A percentile compares a stretch with the other conserved stretches of the same genome.
Evolutionary conservation across 2,888 invertebrate species (phyloP).

Genomic region (Piscicola geometra): DNA sequence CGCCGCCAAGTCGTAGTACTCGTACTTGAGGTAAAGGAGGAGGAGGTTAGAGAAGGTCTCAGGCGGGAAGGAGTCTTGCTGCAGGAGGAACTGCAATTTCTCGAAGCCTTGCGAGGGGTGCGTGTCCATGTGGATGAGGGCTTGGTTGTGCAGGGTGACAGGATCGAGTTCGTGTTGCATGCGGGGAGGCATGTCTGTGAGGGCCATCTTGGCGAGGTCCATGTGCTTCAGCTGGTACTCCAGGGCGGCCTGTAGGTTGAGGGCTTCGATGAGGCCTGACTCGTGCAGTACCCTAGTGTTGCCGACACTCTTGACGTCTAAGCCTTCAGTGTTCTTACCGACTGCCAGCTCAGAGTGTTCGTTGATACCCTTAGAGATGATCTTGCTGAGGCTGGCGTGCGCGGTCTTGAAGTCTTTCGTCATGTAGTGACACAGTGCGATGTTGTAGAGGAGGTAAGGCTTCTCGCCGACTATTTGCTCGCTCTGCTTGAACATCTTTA

Average conservation of each 20-base stretch:
- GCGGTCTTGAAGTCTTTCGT: conserved; percentile 87
- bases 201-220: conserved; percentile 69
- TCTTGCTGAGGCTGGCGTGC: conserved; percentile 85
- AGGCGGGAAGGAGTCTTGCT: conserved; percentile 91
- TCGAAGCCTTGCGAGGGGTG: conserved; percentile 89
- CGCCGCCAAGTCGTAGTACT: conserved; percentile 93
- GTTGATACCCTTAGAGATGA: conserved; percentile 70
- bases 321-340: conserved; percentile 85
- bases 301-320: conserved; percentile 82
- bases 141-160: conserved; percentile 93
- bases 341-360: conserved; percentile 73
- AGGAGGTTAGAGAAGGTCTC: conserved; percentile 95
- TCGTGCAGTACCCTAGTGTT: conserved; percentile 88
- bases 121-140: conserved; percentile 79
- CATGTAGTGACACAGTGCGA: conserved; percentile 88
- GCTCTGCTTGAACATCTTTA: conserved; percentile 80
- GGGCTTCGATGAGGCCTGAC: conserved; percentile 93
- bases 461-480: conserved; percentile 63
- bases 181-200: conserved; percentile 64
- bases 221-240: conserved; percentile 87
- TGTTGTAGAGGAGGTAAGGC: conserved; percentile 82
- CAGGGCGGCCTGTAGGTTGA: conserved; percentile 95
- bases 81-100: conserved; percentile 83
- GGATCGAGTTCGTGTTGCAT: conserved; percentile 95
- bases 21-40: conserved; percentile 89